Percentiles rank a stretch among this genome's conserved stretches.
Conservation (phyloP, 1,140 invertebrate genomes). For the Lordiphosa stackelbergi region DNA sequence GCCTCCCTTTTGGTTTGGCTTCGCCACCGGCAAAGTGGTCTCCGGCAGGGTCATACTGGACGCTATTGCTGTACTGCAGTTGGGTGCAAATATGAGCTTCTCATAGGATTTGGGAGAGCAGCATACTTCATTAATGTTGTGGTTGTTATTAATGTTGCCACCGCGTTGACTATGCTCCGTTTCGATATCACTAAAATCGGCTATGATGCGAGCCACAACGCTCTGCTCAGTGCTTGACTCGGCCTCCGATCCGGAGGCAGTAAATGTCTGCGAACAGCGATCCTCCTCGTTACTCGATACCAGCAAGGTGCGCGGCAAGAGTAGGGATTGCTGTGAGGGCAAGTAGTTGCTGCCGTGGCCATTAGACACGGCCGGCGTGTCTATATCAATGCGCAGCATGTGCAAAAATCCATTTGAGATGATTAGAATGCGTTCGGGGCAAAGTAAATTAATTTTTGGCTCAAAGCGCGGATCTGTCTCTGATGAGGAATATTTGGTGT, state of each 20-base stretch:
- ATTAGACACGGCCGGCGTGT: conserved; percentile 47
- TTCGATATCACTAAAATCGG: conserved; percentile 75
- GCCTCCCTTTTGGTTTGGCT: conserved; percentile 24
- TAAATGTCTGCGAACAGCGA: conserved; percentile 41
- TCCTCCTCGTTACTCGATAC: conserved; percentile 43
- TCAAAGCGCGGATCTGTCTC: conserved; percentile 72
- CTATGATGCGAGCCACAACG: conserved; percentile 73
- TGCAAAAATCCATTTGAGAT: conserved; percentile 76
- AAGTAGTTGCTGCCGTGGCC: conserved; percentile 25
- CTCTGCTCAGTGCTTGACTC: conserved; percentile 62
- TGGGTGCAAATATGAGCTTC: conserved; percentile 49
- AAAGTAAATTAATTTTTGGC: conserved; percentile 69
- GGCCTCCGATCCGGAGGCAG: conserved; percentile 41
- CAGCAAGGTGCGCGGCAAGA: conserved; percentile 39
- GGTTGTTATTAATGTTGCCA: conserved; percentile 24
- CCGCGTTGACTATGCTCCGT: conserved; percentile 52
- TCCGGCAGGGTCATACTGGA: conserved; percentile 39
- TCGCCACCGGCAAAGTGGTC: conserved; percentile 38
- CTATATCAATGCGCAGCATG: conserved; percentile 70
- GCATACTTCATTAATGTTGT: conserved; percentile 20
- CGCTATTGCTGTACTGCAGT: conserved; percentile 22
- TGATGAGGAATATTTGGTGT: conserved; percentile 73
- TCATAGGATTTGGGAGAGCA: conserved; percentile 40
- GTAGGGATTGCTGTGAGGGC: conserved; percentile 29
- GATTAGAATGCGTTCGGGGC: conserved; percentile 70